Conservation (phyloP, 2,113 vertebrate species). For the Stigmatopora argus region DNA sequence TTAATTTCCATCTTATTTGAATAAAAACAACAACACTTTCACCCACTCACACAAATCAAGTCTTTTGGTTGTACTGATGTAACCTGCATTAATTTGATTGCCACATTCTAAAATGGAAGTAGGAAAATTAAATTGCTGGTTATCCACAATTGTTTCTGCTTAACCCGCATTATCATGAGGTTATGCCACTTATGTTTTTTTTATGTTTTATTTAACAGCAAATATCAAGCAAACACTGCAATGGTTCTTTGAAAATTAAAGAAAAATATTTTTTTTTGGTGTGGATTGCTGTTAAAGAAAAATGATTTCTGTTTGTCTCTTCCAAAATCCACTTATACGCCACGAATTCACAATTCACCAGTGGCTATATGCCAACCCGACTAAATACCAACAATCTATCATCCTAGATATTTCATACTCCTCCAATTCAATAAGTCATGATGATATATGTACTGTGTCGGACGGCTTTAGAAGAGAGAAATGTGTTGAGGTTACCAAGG, state of each 20-base stretch:
- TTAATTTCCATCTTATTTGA: conserved; percentile 26
- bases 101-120: conserved; percentile 38
- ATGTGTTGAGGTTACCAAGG: conserved; percentile 27
- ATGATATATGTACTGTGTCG: conserved; percentile 51
- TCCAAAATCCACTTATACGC: conserved; percentile 9
- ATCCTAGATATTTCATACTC: conserved; percentile 55
- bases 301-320: conserved; percentile 2
- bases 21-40: conserved; percentile 33
- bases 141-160: conserved; percentile 20
- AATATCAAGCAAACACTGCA: conserved; percentile 27
- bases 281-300: not conserved
- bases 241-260: not conserved
- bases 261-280: not conserved
- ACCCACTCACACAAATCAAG: conserved; percentile 24
- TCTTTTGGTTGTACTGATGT: conserved; percentile 15
- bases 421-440: conserved; percentile 53
- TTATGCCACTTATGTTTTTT: conserved; percentile 30
- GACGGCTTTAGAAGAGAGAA: conserved; percentile 21
- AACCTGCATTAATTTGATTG: conserved; percentile 37
- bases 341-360: conserved; percentile 15
- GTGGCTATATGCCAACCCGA: conserved; percentile 42
- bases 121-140: conserved; percentile 18
- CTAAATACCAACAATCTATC: conserved; percentile 63
- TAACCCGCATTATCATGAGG: conserved; percentile 12
- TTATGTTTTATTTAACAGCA: conserved; percentile 26